phyloP scores from a whole-genome alignment of 2,888 invertebrate species.

The Scelioninae gen. 1 region DNA sequence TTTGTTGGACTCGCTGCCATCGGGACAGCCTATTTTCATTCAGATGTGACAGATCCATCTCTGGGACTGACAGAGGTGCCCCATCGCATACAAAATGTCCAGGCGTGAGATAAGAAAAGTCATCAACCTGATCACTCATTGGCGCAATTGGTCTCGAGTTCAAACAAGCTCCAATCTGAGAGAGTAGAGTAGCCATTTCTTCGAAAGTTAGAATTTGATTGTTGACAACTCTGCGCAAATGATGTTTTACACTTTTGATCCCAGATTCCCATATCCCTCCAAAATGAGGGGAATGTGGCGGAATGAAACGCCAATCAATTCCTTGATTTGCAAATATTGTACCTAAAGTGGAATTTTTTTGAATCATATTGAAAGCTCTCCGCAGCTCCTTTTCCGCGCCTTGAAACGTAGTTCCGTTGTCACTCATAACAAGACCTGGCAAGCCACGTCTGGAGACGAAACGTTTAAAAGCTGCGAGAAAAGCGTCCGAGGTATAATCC shows the following conservation, averaged over 20 bases:
- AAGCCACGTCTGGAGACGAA: not conserved
- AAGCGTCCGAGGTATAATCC: not conserved
- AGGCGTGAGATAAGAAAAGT: constrained; percentile 28
- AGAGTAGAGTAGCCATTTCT: not conserved
- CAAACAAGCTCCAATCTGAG: constrained; percentile 11
- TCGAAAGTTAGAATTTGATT: constrained; percentile 6
- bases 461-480: not conserved
- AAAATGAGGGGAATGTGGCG: no score
- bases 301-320: no score
- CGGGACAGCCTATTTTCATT: not conserved
- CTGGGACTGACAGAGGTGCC: constrained; percentile 11
- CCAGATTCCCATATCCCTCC: no score
- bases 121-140: constrained; percentile 1
- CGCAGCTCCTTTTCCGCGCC: not conserved
- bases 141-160: not conserved
- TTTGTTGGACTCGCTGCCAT: no score
- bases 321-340: no score
- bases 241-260: not conserved
- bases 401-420: not conserved
- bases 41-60: not conserved
- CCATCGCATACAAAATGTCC: constrained; percentile 25
- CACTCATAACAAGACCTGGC: not conserved
- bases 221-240: constrained; percentile 14
- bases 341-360: not conserved
- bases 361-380: not conserved